Evolutionary conservation across 2,797 vertebrate genomes (phyloP), one percentile per base, ranked within the genome.

Genomic region (Sibirionetta formosa): DNA sequence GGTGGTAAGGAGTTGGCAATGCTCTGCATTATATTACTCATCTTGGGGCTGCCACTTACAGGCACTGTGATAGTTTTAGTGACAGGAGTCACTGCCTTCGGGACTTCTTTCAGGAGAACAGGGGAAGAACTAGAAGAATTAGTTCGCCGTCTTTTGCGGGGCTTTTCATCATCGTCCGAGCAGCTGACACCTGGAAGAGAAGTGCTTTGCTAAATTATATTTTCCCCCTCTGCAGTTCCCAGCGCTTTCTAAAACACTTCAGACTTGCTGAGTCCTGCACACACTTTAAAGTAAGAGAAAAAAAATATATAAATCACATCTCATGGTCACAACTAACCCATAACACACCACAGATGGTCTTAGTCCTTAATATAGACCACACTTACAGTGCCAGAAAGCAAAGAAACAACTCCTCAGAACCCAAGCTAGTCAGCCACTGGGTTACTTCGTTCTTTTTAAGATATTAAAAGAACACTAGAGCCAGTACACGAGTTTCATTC

Each of bases 1-100:
- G 99, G 99, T 1, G 99, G 99, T 82, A 99, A 98, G 17, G 99
- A 99, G 98, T 99, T 99, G 97, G 99, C 99, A 80, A 99, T 99
- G 98, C 99, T 99, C 98, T 99, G 99, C 99, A 99, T 99, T 94
- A 99, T 99, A 98, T 99, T 99, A 98, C 99, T 99, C 99, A 99
- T 99, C 98, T 99, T 99, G 84, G 99, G 99, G 98, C 99, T 99
- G 96, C 99, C 98, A 88, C 99, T 99, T 93, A 99, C 98, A 1
- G 99, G 99, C 86, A 99, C 98, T 0, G 99, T 98, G 95, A 99
- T 99, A 63, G 98, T 99, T 97, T 99, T 99, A 75, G 99, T 98
- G 31, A 99, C 97, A 0, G 99, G 98, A 13, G 99, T 98, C 8
- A 98, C 94, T 17, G 98, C 97, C 91, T 99, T 99, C 14, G 99